Evolutionary conservation across 2,888 invertebrate species (phyloP).

Genomic region (Ptilodon capucinus): DNA sequence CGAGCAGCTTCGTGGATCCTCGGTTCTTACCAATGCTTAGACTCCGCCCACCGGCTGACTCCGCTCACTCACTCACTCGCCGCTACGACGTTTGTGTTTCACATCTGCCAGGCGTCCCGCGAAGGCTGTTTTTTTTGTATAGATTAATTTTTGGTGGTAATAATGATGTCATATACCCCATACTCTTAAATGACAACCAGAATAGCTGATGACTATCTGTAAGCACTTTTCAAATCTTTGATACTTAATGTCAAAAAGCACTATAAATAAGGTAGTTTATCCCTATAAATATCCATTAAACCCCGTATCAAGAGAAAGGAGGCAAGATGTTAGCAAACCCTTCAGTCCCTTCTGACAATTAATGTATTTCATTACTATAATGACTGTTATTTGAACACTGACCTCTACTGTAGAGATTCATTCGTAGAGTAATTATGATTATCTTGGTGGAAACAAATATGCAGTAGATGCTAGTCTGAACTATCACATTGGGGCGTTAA

Average conservation of each 20-base stretch:
- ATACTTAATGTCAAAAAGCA: constrained; percentile 12
- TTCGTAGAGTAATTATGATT: background rate
- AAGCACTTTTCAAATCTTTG: constrained; percentile 3
- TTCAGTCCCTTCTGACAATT: constrained; percentile 39
- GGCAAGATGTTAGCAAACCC: constrained; percentile 46
- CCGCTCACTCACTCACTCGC: no score
- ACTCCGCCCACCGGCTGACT: no score
- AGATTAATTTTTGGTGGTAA: no score
- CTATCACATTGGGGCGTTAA: no score
- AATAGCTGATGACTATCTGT: background rate
- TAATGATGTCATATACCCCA: no score
- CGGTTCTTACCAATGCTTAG: no score
- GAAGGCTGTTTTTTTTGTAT: no score
- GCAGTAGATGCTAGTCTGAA: no score
- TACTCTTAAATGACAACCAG: background rate
- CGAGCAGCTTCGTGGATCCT: no score
- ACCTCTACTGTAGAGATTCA: constrained; percentile 20
- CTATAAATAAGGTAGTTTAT: constrained; percentile 24
- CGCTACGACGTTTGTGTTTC: no score
- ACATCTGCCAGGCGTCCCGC: no score
- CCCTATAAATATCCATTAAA: constrained; percentile 54
- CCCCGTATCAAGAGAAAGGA: constrained; percentile 51
- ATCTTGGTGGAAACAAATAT: no score
- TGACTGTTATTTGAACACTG: constrained; percentile 31
- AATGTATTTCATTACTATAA: constrained; percentile 57